These are phyloP conservation scores for Carcina quercana DNA, from an alignment of 2,888 invertebrate genomes.

Conservation along the genomic window DNA sequence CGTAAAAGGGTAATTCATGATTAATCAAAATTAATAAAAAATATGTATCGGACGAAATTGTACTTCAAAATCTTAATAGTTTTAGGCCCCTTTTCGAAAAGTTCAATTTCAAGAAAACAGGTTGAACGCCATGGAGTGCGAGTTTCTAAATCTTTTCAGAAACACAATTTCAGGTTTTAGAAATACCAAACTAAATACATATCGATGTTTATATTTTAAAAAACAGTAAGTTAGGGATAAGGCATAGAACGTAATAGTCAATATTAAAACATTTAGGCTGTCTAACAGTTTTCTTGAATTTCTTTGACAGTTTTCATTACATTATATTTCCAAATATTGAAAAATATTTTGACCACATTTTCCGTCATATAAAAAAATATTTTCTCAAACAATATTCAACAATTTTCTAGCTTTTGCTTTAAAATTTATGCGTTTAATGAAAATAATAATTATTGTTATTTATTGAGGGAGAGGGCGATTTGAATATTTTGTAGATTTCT, in stretches of 20 bases:
- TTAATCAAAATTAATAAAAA: conserved; percentile 55
- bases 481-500: conserved; percentile 4
- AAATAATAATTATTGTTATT: conserved; percentile 22
- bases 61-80: conserved; percentile 41
- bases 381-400: conserved; percentile 8
- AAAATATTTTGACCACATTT: not conserved
- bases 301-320: conserved; percentile 8
- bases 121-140: too few relatives aligned
- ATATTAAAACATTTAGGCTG: conserved; percentile 61
- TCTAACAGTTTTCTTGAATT: conserved; percentile 48
- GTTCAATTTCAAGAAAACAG: conserved; percentile 21
- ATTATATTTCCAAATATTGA: not conserved
- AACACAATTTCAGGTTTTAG: conserved; percentile 57
- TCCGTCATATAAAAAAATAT: not conserved
- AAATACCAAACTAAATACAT: conserved; percentile 67
- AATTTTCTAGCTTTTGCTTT: conserved; percentile 47
- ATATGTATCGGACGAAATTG: conserved; percentile 33
- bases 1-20: conserved; percentile 42
- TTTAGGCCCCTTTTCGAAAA: conserved; percentile 42
- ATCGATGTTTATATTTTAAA: conserved; percentile 73
- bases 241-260: conserved; percentile 59
- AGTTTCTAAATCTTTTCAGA: conserved; percentile 31
- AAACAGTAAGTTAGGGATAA: conserved; percentile 45
- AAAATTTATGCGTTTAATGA: conserved; percentile 38
- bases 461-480: conserved; percentile 4